phyloP scores from a whole-genome alignment of 2,888 invertebrate genomes.

The Amaurobius ferox region DNA sequence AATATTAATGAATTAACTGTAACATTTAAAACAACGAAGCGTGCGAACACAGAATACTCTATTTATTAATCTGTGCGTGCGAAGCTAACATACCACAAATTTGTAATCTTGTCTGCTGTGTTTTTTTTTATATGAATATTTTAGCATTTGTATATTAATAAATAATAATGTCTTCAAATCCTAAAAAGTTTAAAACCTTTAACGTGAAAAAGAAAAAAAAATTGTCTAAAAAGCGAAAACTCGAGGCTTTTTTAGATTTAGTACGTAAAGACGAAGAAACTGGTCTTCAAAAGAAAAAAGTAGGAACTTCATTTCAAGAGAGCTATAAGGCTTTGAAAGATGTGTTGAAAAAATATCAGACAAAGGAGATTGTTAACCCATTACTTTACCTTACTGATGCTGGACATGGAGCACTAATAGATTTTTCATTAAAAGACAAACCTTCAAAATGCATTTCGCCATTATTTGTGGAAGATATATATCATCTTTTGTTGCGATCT shows the following conservation, averaged over 20 bases:
- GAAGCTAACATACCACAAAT: too few relatives aligned
- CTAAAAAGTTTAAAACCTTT: background rate
- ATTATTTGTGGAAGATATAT: constrained; percentile 88
- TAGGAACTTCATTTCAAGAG: background rate
- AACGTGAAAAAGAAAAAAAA: constrained; percentile 25
- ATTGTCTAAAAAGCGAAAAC: constrained; percentile 66
- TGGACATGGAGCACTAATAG: constrained; percentile 70
- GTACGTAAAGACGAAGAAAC: constrained; percentile 15
- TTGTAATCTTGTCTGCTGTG: too few relatives aligned
- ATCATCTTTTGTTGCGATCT: constrained; percentile 87
- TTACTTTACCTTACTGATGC: constrained; percentile 25
- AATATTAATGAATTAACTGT: too few relatives aligned
- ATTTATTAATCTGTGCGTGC: too few relatives aligned
- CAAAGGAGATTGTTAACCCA: constrained; percentile 26
- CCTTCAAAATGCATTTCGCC: constrained; percentile 78
- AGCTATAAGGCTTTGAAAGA: constrained; percentile 40
- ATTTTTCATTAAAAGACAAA: background rate
- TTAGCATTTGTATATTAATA: too few relatives aligned
- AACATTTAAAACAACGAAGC: too few relatives aligned
- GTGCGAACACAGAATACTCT: too few relatives aligned
- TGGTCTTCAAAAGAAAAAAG: constrained; percentile 20
- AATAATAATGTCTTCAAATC: too few relatives aligned
- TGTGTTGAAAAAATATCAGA: constrained; percentile 33
- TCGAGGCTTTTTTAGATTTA: constrained; percentile 65
- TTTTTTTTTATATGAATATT: too few relatives aligned